Conservation (phyloP, 2,888 invertebrate species). For the Acleris sparsana region DNA sequence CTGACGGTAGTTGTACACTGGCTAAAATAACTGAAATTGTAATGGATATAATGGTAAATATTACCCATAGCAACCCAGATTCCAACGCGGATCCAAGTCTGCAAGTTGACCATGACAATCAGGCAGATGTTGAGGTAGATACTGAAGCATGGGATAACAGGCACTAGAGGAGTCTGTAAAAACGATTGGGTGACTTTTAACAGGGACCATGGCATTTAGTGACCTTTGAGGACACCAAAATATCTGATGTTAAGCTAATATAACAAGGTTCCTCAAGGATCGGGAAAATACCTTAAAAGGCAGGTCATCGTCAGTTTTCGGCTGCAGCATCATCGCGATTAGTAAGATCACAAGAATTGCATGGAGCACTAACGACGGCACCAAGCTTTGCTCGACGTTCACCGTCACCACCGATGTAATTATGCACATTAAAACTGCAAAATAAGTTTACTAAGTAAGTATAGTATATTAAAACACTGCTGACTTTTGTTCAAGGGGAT, state of each 20-base stretch:
- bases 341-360: conserved; percentile 52
- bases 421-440: conserved; percentile 60
- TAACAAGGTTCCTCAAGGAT: too few species aligned
- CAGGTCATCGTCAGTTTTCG: conserved; percentile 55
- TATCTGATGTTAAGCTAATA: too few species aligned
- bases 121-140: conserved; percentile 92
- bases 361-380: conserved; percentile 54
- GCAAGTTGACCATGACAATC: conserved; percentile 90
- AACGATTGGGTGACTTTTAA: neutral
- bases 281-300: conserved; percentile 57
- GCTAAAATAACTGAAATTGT: conserved; percentile 1
- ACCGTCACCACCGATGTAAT: conserved; percentile 51
- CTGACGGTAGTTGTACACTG: too few species aligned
- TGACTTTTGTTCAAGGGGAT: too few species aligned
- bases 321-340: conserved; percentile 65
- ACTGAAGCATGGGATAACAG: conserved; percentile 91
- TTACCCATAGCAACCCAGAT: conserved; percentile 92
- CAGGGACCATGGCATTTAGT: neutral
- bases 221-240: neutral
- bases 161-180: conserved; percentile 91
- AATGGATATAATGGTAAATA: neutral
- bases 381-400: conserved; percentile 45
- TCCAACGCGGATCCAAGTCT: conserved; percentile 93
- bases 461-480: neutral
- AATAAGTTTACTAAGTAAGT: neutral